These are phyloP conservation scores for Pseudococcus longispinus DNA, from an alignment of 2,888 invertebrate species.

Conservation along the genomic window DNA sequence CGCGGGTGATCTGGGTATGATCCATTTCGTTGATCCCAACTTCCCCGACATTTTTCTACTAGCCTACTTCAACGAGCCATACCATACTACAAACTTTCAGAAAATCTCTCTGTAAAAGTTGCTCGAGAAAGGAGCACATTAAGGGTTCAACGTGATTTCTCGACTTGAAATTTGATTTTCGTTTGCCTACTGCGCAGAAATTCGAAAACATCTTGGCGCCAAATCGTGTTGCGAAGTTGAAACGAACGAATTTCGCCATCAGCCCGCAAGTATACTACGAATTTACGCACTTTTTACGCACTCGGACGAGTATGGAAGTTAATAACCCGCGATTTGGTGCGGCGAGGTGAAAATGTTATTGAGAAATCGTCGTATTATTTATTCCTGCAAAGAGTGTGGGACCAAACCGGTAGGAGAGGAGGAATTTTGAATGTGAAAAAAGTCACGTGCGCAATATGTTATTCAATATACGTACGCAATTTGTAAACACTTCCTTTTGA, in stretches of 20 bases:
- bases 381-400: background rate
- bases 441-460: slow-evolving; percentile 35
- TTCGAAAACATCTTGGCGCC: too few relatives aligned
- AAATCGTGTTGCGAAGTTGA: background rate
- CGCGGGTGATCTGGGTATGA: too few relatives aligned
- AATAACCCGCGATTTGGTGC: background rate
- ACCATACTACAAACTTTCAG: too few relatives aligned
- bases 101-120: too few relatives aligned
- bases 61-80: too few relatives aligned
- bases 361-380: background rate
- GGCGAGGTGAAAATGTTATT: background rate
- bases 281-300: background rate
- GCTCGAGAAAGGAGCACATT: too few relatives aligned
- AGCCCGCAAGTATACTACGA: background rate
- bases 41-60: too few relatives aligned
- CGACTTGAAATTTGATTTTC: too few relatives aligned
- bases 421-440: background rate
- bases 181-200: too few relatives aligned
- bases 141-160: too few relatives aligned
- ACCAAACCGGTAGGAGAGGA: background rate
- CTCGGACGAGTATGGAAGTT: background rate
- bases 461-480: slow-evolving; percentile 37
- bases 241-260: background rate
- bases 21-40: too few relatives aligned
- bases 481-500: slow-evolving; percentile 41